Percentiles rank a stretch among this genome's conserved stretches.
phyloP scores from a whole-genome alignment of 1,140 invertebrate species.

The Danaus melanippus region DNA sequence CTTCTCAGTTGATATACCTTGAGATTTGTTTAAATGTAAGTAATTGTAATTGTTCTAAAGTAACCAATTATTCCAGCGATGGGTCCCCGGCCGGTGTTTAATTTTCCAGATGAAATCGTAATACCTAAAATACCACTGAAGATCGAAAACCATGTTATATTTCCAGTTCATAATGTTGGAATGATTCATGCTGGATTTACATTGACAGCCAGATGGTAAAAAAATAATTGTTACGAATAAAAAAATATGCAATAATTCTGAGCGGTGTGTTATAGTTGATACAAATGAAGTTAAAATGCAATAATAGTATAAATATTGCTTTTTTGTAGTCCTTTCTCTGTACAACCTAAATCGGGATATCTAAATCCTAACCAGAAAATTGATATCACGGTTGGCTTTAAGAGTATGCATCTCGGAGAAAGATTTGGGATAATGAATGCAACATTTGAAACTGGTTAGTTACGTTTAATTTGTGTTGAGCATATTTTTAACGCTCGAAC shows the following conservation, averaged over 20 bases:
- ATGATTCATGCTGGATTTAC: slow-evolving; percentile 42
- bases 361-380: slow-evolving; percentile 43
- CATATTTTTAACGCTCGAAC: too few species aligned
- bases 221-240: not conserved
- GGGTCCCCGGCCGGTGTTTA: slow-evolving; percentile 50
- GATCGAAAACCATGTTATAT: slow-evolving; percentile 36
- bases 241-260: too few species aligned
- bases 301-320: too few species aligned
- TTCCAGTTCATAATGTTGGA: slow-evolving; percentile 44
- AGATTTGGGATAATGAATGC: slow-evolving; percentile 31
- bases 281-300: too few species aligned
- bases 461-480: not conserved
- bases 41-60: too few species aligned
- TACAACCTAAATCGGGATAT: slow-evolving; percentile 46
- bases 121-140: slow-evolving; percentile 49
- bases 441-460: slow-evolving; percentile 52
- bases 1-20: too few species aligned
- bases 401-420: slow-evolving; percentile 52
- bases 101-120: slow-evolving; percentile 48
- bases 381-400: slow-evolving; percentile 42
- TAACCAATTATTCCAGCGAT: slow-evolving; percentile 32
- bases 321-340: slow-evolving; percentile 42
- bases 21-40: too few species aligned
- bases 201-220: slow-evolving; percentile 42
- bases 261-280: too few species aligned